Conservation (phyloP, 2,888 invertebrate species). For the Podotricha telesiphe region DNA sequence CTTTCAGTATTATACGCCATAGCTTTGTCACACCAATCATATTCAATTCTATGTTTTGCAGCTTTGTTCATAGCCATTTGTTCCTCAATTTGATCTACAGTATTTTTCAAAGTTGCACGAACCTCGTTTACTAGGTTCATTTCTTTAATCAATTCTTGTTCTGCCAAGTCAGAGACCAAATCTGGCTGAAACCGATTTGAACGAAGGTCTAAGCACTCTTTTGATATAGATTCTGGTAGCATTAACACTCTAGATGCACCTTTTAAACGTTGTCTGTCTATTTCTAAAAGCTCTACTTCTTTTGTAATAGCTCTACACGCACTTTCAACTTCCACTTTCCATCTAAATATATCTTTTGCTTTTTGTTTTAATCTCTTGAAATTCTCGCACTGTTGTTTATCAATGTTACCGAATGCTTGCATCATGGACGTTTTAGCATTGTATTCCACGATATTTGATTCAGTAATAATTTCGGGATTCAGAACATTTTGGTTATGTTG, state of each 20-base stretch:
- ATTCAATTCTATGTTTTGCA: conserved; percentile 92
- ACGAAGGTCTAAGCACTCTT: conserved; percentile 89
- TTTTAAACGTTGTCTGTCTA: conserved; percentile 86
- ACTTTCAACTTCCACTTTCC: conserved; percentile 89
- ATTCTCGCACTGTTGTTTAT: conserved; percentile 87
- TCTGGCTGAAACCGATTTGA: conserved; percentile 88
- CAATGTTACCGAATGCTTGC: conserved; percentile 85
- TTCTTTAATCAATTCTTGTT: conserved; percentile 90
- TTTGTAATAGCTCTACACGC: conserved; percentile 87
- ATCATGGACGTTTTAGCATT: conserved; percentile 86
- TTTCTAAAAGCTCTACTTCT: conserved; percentile 87
- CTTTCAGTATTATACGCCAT: conserved; percentile 91
- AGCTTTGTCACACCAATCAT: conserved; percentile 96
- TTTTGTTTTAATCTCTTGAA: conserved; percentile 86
- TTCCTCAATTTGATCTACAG: conserved; percentile 86
- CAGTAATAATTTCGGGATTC: conserved; percentile 76
- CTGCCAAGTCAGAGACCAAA: conserved; percentile 89
- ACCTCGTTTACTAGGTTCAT: conserved; percentile 88
- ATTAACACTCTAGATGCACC: conserved; percentile 86
- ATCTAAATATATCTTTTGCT: conserved; percentile 87
- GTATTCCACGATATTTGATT: conserved; percentile 83
- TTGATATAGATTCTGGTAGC: conserved; percentile 89
- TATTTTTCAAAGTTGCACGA: conserved; percentile 84
- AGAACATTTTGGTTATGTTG: conserved; percentile 82
- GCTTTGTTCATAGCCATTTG: conserved; percentile 90